Base-by-base conservation (phyloP, 2,797 vertebrate genomes). In the Acanthurus leucopareius region DNA sequence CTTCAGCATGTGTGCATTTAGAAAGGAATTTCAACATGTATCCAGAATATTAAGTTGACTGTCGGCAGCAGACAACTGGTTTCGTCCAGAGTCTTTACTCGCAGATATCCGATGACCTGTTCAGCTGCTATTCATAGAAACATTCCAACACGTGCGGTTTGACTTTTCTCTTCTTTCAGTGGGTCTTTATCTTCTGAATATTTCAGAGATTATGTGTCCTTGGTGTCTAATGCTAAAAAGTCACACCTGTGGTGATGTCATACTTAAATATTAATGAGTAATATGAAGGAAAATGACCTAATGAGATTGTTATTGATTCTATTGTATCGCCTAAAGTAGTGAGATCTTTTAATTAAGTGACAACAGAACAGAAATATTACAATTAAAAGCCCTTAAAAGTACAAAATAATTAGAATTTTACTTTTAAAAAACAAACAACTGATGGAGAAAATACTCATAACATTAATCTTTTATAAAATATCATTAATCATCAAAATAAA, bases 21-120 rank as follows among this genome's bases (percentile, higher is more conserved):
- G 73, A 83, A 74, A 77, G 79, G 85, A 79, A 88, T 90, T 84
- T 51, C 63, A 25, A 20, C 44, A 19, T 66, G 62, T 65, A 76
- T 81, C 61, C 7, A 54, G 68, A 87, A 79, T 88, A 84, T 87
- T 70, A 79, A 75, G 59, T 87, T 72, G 48, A 66, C 80, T 89
- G 88, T 92, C 88, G 75, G 35, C 91, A 40, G 77, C 32, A 73
- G 84, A 83, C 92, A 91, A 91, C 90, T 93, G 92, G 47, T 57
- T 89, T 86, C 88, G 87, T 84, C 84, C 61, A 1, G 53, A 11
- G 76, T n/a, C 82, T 77, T 75, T 59, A 66, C 82, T 80, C 47
- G 40, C 42, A 45, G 73, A 67, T 88, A 91, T 91, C 91, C 86
- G 56, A 73, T 92, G 85, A 87, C 81, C 88, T 91, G 89, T 54